Evolutionary conservation across 2,888 invertebrate genomes (phyloP), one percentile per base, ranked within the genome.

Genomic region (Nemapogon koenigi): DNA sequence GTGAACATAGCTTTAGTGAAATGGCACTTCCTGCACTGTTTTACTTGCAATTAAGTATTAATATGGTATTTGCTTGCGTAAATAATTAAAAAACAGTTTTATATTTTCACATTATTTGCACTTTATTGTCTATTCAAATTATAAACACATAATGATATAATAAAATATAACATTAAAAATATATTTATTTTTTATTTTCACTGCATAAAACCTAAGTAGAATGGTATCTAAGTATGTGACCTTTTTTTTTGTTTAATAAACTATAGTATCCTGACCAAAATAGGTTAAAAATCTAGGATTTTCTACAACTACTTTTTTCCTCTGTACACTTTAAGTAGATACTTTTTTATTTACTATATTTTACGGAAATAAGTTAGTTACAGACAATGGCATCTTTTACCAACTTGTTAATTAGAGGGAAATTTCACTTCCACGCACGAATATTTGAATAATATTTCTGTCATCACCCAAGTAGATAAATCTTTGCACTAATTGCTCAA

Each of bases 391-490:
- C 22, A 22, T 7, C 28, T 7, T 28, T 28, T n/a, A 4, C 4
- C 16, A 15, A n/a, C n/a, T n/a, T n/a, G n/a, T n/a, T n/a, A n/a
- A 30, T 30, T 15, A 32, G 4, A 32, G 3, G 7, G 18, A 2
- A 3, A 33, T 3, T 14, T 33, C 33, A 10, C 19, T 33, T 3
- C 94, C 94, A 41, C 84, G 83, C 2, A 94, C 89, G 68, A 83
- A 94, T 2, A 93, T 91, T 46, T 83, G 78, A 0, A 58, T 40
- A 43, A 95, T 87, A 60, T 94, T 94, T 43, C 93, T 84, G 59
- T 94, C 91, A 61, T 94, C 93, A 0, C 93, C 94, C 10, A 84
- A 62, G 54, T 87, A 89, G 43, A 92, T 73, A 53, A 94, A 91
- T 51, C 88, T 86, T 56, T 93, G 88, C 4, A 93, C 55, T 19